Evolutionary conservation across 2,113 vertebrate genomes (phyloP).

Genomic region (Fregata magnificens): DNA sequence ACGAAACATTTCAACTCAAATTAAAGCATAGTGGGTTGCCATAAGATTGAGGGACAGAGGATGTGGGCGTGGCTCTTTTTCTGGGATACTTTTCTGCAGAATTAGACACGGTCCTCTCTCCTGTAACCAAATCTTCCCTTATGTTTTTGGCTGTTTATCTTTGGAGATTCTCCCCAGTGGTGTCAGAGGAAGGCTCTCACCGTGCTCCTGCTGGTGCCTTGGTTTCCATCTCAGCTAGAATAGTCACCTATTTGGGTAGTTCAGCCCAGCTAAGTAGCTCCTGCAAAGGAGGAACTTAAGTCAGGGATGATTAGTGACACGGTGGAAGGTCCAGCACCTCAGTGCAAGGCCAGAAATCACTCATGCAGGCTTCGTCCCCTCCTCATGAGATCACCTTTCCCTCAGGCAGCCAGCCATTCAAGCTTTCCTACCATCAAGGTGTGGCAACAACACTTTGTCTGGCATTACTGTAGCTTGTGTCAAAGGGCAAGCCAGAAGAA

Average conservation of each 20-base stretch:
- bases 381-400: not conserved
- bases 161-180: not conserved
- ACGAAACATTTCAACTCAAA: not conserved
- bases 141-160: not conserved
- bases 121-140: not conserved
- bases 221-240: not conserved
- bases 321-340: not conserved
- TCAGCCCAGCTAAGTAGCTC: not conserved
- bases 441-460: not conserved
- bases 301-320: not conserved
- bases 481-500: not conserved
- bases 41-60: not conserved
- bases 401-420: not conserved
- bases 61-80: not conserved
- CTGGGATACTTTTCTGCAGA: not conserved
- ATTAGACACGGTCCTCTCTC: fast-evolving
- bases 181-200: not conserved
- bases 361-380: not conserved
- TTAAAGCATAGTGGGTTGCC: not conserved
- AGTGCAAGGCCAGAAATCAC: not conserved
- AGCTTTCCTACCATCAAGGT: not conserved
- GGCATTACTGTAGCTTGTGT: not conserved
- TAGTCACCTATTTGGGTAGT: not conserved
- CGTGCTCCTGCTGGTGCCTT: not conserved
- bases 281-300: not conserved